A percentile compares a stretch with the other conserved stretches of the same genome.
Conservation (phyloP, 2,888 invertebrate species). For the Dioctria rufipes region DNA sequence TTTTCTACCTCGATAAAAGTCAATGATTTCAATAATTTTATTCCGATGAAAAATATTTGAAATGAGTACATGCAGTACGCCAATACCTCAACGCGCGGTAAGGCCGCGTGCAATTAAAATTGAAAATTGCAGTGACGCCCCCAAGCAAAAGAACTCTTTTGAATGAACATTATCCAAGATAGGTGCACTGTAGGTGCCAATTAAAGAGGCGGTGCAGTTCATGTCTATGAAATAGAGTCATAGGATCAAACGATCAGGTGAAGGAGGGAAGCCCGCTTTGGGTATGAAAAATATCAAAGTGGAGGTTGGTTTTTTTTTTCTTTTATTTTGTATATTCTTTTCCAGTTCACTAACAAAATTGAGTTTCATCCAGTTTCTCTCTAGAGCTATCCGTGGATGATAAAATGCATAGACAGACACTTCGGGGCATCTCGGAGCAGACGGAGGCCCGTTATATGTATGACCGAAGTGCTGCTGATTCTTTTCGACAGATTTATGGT, state of each 20-base stretch:
- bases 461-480: slow-evolving; percentile 8
- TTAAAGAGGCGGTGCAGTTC: slow-evolving; percentile 40
- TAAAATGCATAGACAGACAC: neutral
- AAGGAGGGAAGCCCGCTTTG: neutral
- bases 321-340: too few relatives aligned
- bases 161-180: slow-evolving; percentile 19
- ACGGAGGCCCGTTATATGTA: neutral
- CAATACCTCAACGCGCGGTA: slow-evolving; percentile 1
- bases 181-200: slow-evolving; percentile 38
- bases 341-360: slow-evolving; percentile 4
- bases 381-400: slow-evolving; percentile 13
- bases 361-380: slow-evolving; percentile 20
- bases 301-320: neutral
- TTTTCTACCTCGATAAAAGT: neutral
- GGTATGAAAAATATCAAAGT: neutral
- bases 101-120: slow-evolving; percentile 34
- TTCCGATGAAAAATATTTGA: too few relatives aligned
- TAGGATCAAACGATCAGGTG: slow-evolving; percentile 37
- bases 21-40: neutral
- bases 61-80: neutral
- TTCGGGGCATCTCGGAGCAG: neutral
- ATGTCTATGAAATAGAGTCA: slow-evolving; percentile 44
- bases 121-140: slow-evolving; percentile 37
- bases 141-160: slow-evolving; percentile 20
- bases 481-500: slow-evolving; percentile 35